Evolutionary conservation across 2,888 invertebrate genomes (phyloP), one percentile per base, ranked within the genome.

Genomic region (Microctonus brassicae): DNA sequence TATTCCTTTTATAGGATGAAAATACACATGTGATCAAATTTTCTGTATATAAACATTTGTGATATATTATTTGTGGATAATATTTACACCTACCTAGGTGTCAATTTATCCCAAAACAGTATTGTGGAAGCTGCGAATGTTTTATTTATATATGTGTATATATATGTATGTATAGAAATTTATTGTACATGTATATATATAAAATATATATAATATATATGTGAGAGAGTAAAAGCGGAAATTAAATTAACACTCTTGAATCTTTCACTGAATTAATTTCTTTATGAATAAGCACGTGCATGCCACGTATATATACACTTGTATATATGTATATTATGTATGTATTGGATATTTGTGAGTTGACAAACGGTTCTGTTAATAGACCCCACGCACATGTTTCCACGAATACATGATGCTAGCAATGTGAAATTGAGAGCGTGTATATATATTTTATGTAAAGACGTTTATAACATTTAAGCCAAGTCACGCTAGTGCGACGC

Each of bases 321-420:
- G n/a, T 5, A 57, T 57, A 57, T 26, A 57, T 57, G 29, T 29
- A 29, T 53, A 58, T n/a, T 29, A 58, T 58, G 17, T 58, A 34
- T 58, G 34, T 58, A 58, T 17, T 26, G 42, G 36, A 13, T 62
- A 11, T 62, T 34, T 26, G 22, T 22, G 20, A 60, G 70, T 70
- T 70, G 58, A 65, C 60, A 70, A 65, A 65, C 65, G 65, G 42
- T 65, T 61, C 36, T 39, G 61, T 65, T 70, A 70, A 70, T 70
- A 70, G 70, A 47, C 65, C 64, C 69, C 69, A 70, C 64, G 58
- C 58, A 58, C 26, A 47, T 57, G 57, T 70, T 70, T 47, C 70
- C 26, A 65, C 65, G 47, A 55, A 64, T 64, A 36, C 36, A 36
- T n/a, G 36, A 17, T 62, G 26, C 17, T 29, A 29, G 57, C 29